A percentile compares a stretch with the other conserved stretches of the same genome.
These are phyloP conservation scores for Hydropsyche betteni DNA, from an alignment of 2,888 invertebrate genomes.

Conservation along the genomic window DNA sequence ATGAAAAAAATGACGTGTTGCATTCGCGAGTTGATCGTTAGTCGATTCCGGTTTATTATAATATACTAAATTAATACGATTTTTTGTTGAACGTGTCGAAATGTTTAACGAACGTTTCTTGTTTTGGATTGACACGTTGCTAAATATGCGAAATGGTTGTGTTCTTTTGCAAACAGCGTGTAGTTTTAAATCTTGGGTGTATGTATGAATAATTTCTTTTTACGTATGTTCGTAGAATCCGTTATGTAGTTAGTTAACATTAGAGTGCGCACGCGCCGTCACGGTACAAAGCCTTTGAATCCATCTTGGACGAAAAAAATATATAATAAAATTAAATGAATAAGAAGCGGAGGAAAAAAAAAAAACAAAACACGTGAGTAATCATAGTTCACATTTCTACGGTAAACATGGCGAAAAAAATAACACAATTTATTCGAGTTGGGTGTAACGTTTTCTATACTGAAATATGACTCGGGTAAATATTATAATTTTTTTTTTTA, in stretches of 20 bases:
- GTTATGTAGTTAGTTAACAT: slow-evolving; percentile 42
- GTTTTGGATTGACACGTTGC: background rate
- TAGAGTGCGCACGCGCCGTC: slow-evolving; percentile 48
- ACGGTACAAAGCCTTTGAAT: slow-evolving; percentile 37
- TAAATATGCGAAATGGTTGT: background rate
- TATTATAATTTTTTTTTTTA: no score
- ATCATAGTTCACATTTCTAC: slow-evolving; percentile 36
- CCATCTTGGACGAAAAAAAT: slow-evolving; percentile 36
- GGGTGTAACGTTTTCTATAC: background rate
- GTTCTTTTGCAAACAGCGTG: slow-evolving; percentile 18
- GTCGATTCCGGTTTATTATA: background rate
- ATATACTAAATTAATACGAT: no score
- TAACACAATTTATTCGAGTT: background rate
- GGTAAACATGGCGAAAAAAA: slow-evolving; percentile 16
- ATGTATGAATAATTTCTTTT: slow-evolving; percentile 35
- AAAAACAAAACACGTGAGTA: slow-evolving; percentile 7
- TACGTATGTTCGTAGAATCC: slow-evolving; percentile 31
- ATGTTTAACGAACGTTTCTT: background rate
- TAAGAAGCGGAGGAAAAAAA: background rate
- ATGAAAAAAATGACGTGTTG: background rate
- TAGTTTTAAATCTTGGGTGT: background rate
- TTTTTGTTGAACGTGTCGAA: no score
- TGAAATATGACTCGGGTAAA: background rate
- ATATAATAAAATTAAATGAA: slow-evolving; percentile 16
- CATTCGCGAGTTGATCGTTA: background rate